phyloP scores from a whole-genome alignment of 2,113 vertebrate species.

The Dasyprocta punctata region DNA sequence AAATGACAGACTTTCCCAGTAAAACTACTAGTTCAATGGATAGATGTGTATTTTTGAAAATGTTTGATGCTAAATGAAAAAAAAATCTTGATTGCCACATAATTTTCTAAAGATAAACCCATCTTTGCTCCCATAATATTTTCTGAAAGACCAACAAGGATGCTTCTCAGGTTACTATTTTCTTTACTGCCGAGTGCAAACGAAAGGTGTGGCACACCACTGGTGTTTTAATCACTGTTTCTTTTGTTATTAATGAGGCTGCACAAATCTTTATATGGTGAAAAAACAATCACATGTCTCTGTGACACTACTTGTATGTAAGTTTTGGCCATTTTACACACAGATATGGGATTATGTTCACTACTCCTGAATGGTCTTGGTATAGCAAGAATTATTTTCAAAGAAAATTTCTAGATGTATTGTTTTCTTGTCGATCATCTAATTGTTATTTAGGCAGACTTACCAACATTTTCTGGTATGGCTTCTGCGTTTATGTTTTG shows the following conservation, averaged over 20 bases:
- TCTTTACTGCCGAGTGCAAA: neutral
- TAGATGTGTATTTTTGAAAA: neutral
- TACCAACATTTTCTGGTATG: neutral
- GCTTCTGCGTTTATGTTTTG: slow-evolving; percentile 6
- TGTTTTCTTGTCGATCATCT: slow-evolving; percentile 22
- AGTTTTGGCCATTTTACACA: neutral
- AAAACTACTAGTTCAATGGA: neutral
- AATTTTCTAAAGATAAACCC: neutral
- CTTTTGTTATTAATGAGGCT: neutral
- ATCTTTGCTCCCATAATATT: neutral
- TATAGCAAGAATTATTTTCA: neutral
- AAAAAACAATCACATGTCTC: neutral
- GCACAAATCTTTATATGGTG: neutral
- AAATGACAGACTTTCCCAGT: neutral
- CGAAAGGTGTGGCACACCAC: neutral
- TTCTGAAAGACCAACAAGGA: neutral
- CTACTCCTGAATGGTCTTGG: neutral
- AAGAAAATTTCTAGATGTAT: neutral
- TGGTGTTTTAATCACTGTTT: neutral
- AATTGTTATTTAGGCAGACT: slow-evolving; percentile 18
- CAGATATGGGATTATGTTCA: neutral
- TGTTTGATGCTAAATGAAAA: neutral
- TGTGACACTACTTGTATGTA: neutral
- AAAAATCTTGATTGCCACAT: neutral
- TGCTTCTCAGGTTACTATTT: neutral